These are phyloP conservation scores for Eclectus roratus DNA, from an alignment of 2,113 vertebrate genomes.

Conservation along the genomic window DNA sequence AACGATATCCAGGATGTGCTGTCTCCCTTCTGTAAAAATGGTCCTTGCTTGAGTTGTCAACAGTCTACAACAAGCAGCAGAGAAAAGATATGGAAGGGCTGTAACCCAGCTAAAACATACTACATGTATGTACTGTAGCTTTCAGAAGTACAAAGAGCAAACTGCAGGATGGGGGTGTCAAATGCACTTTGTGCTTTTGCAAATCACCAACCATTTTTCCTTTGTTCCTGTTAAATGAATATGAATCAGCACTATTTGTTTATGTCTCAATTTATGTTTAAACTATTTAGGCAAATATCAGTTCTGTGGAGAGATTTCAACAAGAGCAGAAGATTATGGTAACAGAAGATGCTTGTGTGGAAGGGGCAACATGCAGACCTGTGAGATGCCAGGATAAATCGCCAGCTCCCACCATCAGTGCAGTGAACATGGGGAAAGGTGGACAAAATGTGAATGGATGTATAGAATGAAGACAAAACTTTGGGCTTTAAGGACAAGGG, in stretches of 20 bases:
- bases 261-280: not conserved
- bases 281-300: not conserved
- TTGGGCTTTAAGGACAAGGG: not conserved
- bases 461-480: not conserved
- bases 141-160: not conserved
- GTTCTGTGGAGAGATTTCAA: not conserved
- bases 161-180: not conserved
- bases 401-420: not conserved
- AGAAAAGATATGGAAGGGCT: not conserved
- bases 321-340: not conserved
- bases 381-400: not conserved
- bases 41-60: not conserved
- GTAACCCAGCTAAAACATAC: not conserved
- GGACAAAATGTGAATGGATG: not conserved
- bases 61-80: not conserved
- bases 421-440: not conserved
- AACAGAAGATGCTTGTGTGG: not conserved
- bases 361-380: not conserved
- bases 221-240: not conserved
- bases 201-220: not conserved
- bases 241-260: not conserved
- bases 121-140: not conserved
- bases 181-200: not conserved
- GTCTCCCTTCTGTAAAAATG: not conserved
- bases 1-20: not conserved